Percentiles rank a stretch among this genome's conserved stretches.
phyloP scores from a whole-genome alignment of 1,140 invertebrate genomes.

The Dendrolimus punctatus region DNA sequence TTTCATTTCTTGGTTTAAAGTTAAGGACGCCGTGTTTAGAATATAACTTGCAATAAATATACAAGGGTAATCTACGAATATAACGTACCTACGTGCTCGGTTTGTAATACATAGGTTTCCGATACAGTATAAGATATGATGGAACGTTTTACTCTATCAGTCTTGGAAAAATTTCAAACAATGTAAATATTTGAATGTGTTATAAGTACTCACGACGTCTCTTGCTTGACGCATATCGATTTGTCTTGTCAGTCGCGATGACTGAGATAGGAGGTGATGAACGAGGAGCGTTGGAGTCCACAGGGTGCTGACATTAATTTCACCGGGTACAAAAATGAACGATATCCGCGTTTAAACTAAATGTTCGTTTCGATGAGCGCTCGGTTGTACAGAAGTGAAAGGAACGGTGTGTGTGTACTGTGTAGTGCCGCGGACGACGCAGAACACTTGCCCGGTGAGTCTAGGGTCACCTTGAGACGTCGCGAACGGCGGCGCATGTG shows the following conservation, averaged over 20 bases:
- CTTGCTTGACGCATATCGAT: conserved; percentile 68
- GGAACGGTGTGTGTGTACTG: conserved; percentile 47
- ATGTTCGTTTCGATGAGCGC: conserved; percentile 41
- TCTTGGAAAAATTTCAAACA: conserved; percentile 1
- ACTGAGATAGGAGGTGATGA: conserved; percentile 65
- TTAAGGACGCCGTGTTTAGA: no score
- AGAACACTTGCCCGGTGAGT: conserved; percentile 40
- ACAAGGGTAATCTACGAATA: no score
- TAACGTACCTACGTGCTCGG: no score
- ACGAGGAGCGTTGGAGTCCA: conserved; percentile 65
- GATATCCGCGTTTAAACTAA: conserved; percentile 46
- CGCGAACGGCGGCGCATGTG: conserved; percentile 56
- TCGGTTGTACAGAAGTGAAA: conserved; percentile 55
- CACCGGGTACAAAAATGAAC: conserved; percentile 36
- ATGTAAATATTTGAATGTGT: conserved; percentile 40
- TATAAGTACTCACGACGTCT: conserved; percentile 55
- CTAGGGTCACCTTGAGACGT: conserved; percentile 62
- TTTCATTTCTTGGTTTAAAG: no score
- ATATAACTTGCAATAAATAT: no score
- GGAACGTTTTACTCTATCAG: background rate
- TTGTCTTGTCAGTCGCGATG: conserved; percentile 57
- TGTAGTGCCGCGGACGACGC: conserved; percentile 33
- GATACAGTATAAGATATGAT: background rate
- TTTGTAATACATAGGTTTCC: no score
- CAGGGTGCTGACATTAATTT: conserved; percentile 63